A percentile compares a stretch with the other conserved stretches of the same genome.
phyloP scores from a whole-genome alignment of 2,888 invertebrate genomes.

The Dorcus hopei region DNA sequence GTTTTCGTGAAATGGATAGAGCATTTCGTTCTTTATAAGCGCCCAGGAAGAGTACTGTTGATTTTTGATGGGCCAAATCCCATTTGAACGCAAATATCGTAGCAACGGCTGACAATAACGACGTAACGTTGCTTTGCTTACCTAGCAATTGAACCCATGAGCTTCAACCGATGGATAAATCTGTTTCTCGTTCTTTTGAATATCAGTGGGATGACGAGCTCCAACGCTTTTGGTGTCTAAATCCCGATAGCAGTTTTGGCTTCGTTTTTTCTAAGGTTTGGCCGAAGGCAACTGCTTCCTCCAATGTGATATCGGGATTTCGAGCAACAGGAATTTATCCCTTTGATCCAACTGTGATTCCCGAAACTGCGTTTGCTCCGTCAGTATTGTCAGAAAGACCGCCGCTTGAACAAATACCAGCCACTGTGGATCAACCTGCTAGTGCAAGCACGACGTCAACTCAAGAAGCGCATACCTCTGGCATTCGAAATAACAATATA shows the following conservation, averaged over 20 bases:
- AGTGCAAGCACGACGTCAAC: too few species aligned
- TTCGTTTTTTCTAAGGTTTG: conserved; percentile 27
- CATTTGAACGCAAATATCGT: conserved; percentile 36
- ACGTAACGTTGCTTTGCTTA: conserved; percentile 35
- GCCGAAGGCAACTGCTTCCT: conserved; percentile 5
- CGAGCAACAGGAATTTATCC: too few species aligned
- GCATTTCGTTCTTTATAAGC: conserved; percentile 17
- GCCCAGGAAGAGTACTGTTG: conserved; percentile 24
- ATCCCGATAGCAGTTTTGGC: conserved; percentile 36
- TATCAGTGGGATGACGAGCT: conserved; percentile 40
- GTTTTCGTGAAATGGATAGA: neutral
- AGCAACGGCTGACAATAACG: conserved; percentile 31
- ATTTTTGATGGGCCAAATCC: conserved; percentile 36
- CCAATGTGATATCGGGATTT: neutral
- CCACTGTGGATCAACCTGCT: too few species aligned
- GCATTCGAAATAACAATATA: too few species aligned
- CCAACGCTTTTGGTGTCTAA: conserved; percentile 26
- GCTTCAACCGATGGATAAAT: conserved; percentile 40
- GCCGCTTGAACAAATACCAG: too few species aligned
- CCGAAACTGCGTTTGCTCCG: too few species aligned
- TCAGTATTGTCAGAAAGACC: too few species aligned
- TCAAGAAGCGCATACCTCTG: too few species aligned
- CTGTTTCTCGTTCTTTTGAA: conserved; percentile 32
- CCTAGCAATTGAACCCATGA: conserved; percentile 25
- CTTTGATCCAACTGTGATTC: too few species aligned